Evolutionary conservation across 2,113 vertebrate genomes (phyloP), one percentile per base, ranked within the genome.

Genomic region (Planiliza haematocheilus): DNA sequence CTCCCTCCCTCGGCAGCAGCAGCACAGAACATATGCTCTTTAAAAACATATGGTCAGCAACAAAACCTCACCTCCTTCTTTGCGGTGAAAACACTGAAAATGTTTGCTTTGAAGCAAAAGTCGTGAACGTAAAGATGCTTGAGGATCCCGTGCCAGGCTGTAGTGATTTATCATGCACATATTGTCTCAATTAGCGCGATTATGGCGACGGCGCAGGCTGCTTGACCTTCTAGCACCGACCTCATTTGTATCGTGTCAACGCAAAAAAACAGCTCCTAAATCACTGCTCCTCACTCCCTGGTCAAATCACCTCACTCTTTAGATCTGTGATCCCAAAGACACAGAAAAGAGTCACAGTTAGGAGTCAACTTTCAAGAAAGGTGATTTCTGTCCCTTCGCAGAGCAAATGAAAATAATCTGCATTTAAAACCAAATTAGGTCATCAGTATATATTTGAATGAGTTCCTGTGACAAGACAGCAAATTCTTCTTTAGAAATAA

Each of bases 141-240:
- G 70, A 86, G 80, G 86, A 83, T 50, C 50, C 0, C 9, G 67
- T 72, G 76, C 42, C 34, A 20, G 21, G 18, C 75, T 11, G 43
- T 10, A 60, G 72, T 77, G 80, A 91, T 91, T 90, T 83, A 91
- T 92, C 81, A 81, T 41, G 46, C 83, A 75, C 84, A 85, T 85
- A 87, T 88, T 82, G 81, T 89, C 79, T 78, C 89, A 90, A 91
- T 92, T 93, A 92, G 80, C 86, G 68, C 60, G 60, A 88, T 91
- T 82, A 91, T 84, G 68, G 86, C 70, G 67, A 82, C 30, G 72
- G 70, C 50, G 45, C 64, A 69, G 64, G 77, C 82, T 64, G 79
- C 77, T 80, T 87, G 81, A 90, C 84, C 81, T 91, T 77, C 72
- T 72, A 7, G 57, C 41, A 18, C 73, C 49, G 60, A 67, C 77